Percentiles rank a stretch among this genome's conserved stretches.
phyloP scores from a whole-genome alignment of 2,113 vertebrate species.

The Vulpes lagopus region DNA sequence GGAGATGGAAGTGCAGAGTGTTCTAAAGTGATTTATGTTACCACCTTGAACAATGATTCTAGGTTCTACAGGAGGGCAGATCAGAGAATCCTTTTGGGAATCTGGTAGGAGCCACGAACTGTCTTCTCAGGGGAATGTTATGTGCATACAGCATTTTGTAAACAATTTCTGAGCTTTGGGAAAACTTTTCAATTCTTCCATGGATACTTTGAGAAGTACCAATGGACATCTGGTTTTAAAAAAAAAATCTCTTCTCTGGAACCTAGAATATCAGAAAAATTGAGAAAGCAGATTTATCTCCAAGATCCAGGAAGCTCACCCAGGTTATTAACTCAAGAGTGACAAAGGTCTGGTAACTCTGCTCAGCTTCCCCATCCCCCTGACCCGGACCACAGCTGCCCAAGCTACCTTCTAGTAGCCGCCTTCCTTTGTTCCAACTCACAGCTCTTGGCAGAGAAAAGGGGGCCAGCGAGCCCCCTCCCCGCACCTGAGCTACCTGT shows the following conservation, averaged over 20 bases:
- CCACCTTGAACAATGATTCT: not conserved
- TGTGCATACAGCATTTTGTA: not conserved
- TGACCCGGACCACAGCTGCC: not conserved
- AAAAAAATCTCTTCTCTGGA: not conserved
- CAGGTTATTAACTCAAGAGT: not conserved
- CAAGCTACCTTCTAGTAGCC: not conserved
- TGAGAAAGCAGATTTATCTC: not conserved
- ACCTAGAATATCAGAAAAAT: not conserved
- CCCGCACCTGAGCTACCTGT: not conserved
- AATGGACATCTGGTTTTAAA: not conserved
- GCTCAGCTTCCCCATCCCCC: not conserved
- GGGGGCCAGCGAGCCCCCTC: not conserved
- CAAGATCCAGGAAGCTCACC: not conserved
- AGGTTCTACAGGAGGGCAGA: not conserved
- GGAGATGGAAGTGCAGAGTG: not conserved
- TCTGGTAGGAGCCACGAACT: not conserved
- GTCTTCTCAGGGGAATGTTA: not conserved
- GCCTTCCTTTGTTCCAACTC: not conserved
- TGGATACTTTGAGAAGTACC: not conserved
- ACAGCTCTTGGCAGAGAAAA: not conserved
- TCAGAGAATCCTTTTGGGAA: not conserved
- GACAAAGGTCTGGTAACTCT: not conserved
- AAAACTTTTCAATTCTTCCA: constrained; percentile 1
- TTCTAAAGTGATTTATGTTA: not conserved
- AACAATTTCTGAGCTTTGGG: not conserved